Conservation (phyloP, 2,113 vertebrate genomes). For the Pachycephala philippinensis region DNA sequence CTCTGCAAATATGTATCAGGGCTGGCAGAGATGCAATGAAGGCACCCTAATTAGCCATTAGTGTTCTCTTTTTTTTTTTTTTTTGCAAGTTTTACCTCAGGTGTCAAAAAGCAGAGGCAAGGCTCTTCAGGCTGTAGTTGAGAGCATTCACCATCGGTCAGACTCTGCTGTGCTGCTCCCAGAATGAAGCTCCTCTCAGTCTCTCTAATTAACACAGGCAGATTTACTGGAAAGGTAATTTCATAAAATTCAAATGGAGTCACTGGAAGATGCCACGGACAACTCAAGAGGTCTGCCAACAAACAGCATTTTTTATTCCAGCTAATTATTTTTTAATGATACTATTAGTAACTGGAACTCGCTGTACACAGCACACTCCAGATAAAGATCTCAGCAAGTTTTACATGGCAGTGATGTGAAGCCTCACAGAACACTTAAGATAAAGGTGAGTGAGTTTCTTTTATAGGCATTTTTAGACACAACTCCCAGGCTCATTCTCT, state of each 20-base stretch:
- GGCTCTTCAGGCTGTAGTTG: not conserved
- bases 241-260: not conserved
- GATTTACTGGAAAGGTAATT: not conserved
- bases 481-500: not conserved
- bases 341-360: conserved; percentile 10
- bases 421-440: not conserved
- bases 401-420: not conserved
- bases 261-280: not conserved
- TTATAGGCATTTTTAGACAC: not conserved
- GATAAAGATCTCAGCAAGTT: not conserved
- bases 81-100: not conserved
- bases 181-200: not conserved
- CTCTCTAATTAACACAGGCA: not conserved
- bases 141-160: not conserved
- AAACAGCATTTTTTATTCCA: conserved; percentile 31
- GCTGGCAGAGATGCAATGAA: not conserved
- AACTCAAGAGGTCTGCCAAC: not conserved
- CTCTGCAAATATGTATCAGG: not conserved
- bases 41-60: conserved; percentile 33
- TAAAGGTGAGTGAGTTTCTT: not conserved
- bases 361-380: not conserved
- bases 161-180: not conserved
- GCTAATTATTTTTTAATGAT: conserved; percentile 56
- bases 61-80: not conserved
- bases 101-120: not conserved